A percentile compares a stretch with the other conserved stretches of the same genome.
Evolutionary conservation across 1,140 invertebrate species (phyloP).

Genomic region (Drosophila murphyi): DNA sequence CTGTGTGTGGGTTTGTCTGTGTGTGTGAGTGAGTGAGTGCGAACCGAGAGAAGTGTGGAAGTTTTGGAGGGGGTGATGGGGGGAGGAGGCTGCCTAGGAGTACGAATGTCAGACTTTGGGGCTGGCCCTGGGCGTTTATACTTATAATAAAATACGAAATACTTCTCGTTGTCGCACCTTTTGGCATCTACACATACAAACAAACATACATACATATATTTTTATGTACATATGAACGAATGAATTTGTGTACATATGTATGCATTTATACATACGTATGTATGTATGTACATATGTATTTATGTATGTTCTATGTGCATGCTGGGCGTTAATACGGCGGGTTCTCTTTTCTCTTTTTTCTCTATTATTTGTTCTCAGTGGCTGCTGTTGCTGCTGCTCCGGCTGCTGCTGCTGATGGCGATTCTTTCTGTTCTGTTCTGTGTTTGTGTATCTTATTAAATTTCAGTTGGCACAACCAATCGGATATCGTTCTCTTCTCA

Average conservation of each 20-base stretch:
- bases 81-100: conserved; percentile 2
- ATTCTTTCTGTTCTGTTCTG: conserved; percentile 31
- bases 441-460: conserved; percentile 49
- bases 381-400: background rate
- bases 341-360: conserved; percentile 47
- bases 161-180: conserved; percentile 55
- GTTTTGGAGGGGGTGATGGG: background rate
- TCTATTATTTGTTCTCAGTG: conserved; percentile 48
- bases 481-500: conserved; percentile 49
- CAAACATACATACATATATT: background rate
- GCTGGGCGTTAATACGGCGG: conserved; percentile 42
- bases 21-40: background rate
- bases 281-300: conserved; percentile 25
- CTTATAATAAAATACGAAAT: conserved; percentile 57
- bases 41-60: background rate
- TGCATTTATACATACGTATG: conserved; percentile 14
- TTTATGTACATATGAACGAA: conserved; percentile 5
- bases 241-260: conserved; percentile 5
- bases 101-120: conserved; percentile 43
- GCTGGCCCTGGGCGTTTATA: conserved; percentile 68
- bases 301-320: conserved; percentile 24
- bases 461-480: conserved; percentile 60
- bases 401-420: conserved; percentile 1
- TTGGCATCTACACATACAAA: conserved; percentile 36
- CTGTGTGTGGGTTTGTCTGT: background rate